Conservation (phyloP, 2,888 invertebrate species). For the Neoaliturus tenellus region DNA sequence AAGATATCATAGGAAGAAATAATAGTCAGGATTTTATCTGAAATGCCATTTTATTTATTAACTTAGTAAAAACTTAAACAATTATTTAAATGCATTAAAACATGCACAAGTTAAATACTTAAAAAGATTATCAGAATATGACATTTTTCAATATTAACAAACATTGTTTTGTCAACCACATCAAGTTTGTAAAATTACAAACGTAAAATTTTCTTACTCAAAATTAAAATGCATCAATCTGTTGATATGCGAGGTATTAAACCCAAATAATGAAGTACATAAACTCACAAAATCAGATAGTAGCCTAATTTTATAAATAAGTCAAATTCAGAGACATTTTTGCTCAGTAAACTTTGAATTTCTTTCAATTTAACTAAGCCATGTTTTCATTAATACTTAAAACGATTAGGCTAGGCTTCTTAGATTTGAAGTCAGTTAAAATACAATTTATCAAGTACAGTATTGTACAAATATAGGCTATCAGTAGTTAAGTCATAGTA, state of each 20-base stretch:
- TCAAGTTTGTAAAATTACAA: conserved; percentile 6
- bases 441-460: too few species aligned
- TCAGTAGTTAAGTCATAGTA: too few species aligned
- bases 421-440: too few species aligned
- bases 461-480: too few species aligned
- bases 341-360: neutral
- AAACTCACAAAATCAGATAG: neutral
- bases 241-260: conserved; percentile 17
- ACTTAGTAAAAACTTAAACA: conserved; percentile 34
- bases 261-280: neutral
- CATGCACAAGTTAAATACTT: conserved; percentile 69
- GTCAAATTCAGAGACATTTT: neutral
- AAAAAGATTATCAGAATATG: conserved; percentile 32
- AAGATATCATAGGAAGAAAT: too few species aligned
- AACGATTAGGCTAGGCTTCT: too few species aligned
- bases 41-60: conserved; percentile 44
- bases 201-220: neutral
- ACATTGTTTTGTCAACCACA: conserved; percentile 38
- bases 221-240: conserved; percentile 26
- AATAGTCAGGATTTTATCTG: neutral
- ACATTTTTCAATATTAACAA: conserved; percentile 33
- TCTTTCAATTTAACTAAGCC: neutral
- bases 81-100: conserved; percentile 71
- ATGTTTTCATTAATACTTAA: too few species aligned
- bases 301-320: neutral